phyloP scores from a whole-genome alignment of 2,113 vertebrate genomes.

The Phalacrocorax pelagicus region DNA sequence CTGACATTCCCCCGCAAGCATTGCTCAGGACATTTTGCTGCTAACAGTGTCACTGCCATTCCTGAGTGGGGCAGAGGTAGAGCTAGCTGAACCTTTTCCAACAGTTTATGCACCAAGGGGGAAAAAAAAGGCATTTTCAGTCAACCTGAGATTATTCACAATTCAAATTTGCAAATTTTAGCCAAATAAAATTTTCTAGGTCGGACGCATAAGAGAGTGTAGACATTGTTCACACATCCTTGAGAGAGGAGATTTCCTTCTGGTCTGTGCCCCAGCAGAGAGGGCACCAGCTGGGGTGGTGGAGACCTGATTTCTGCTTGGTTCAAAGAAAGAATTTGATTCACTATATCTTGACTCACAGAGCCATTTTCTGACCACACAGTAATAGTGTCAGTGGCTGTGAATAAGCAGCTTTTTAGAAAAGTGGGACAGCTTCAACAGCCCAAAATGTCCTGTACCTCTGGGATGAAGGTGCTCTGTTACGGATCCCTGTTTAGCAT shows the following conservation, averaged over 20 bases:
- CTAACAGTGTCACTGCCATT: neutral
- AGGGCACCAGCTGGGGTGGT: neutral
- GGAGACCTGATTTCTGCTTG: neutral
- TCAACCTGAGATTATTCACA: neutral
- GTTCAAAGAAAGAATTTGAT: neutral
- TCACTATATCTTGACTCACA: neutral
- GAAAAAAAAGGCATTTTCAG: neutral
- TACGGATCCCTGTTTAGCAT: neutral
- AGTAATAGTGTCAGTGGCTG: neutral
- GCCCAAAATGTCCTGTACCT: neutral
- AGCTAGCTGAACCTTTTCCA: neutral
- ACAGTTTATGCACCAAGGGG: neutral
- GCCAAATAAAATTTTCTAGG: neutral
- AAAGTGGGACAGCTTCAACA: neutral
- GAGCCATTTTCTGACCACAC: neutral
- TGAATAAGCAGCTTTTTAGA: neutral
- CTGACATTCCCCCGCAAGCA: neutral
- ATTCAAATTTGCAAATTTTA: neutral
- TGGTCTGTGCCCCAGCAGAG: neutral
- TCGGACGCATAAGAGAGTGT: neutral
- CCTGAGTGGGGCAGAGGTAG: neutral
- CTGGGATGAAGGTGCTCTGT: neutral
- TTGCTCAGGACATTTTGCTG: neutral
- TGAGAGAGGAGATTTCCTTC: neutral
- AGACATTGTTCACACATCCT: rapidly evolving